Conservation (phyloP, 2,888 invertebrate species). For the Cephus runcator region DNA sequence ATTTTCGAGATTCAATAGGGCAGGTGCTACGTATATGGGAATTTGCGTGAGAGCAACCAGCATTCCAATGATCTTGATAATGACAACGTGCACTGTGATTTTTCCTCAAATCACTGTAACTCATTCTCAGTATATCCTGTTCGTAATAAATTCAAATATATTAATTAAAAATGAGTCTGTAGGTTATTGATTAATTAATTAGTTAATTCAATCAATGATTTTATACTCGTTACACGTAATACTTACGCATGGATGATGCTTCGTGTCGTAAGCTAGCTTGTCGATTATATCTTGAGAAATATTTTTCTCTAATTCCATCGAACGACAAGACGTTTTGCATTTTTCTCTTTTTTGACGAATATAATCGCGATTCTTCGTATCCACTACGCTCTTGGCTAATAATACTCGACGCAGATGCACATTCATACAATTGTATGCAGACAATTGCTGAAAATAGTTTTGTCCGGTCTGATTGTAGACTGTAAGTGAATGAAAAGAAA, state of each 20-base stretch:
- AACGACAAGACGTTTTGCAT: conserved; percentile 17
- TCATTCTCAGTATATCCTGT: conserved; percentile 41
- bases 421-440: conserved; percentile 56
- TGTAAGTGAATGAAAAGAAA: conserved; percentile 20
- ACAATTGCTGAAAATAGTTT: conserved; percentile 52
- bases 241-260: conserved; percentile 55
- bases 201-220: neutral
- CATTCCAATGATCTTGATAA: neutral
- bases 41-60: neutral
- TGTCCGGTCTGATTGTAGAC: conserved; percentile 59
- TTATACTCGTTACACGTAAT: neutral
- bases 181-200: conserved; percentile 16
- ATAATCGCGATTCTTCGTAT: conserved; percentile 51
- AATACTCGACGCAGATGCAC: conserved; percentile 55
- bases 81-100: neutral
- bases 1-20: neutral
- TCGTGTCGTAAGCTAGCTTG: conserved; percentile 53
- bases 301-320: conserved; percentile 21
- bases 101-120: conserved; percentile 9
- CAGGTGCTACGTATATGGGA: neutral
- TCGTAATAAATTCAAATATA: conserved; percentile 1
- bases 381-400: conserved; percentile 53
- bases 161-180: conserved; percentile 9
- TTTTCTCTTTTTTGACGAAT: conserved; percentile 11
- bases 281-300: conserved; percentile 49